Evolutionary conservation across 1,140 invertebrate genomes (phyloP), one percentile per base, ranked within the genome.

Genomic region (Heliothis virescens): DNA sequence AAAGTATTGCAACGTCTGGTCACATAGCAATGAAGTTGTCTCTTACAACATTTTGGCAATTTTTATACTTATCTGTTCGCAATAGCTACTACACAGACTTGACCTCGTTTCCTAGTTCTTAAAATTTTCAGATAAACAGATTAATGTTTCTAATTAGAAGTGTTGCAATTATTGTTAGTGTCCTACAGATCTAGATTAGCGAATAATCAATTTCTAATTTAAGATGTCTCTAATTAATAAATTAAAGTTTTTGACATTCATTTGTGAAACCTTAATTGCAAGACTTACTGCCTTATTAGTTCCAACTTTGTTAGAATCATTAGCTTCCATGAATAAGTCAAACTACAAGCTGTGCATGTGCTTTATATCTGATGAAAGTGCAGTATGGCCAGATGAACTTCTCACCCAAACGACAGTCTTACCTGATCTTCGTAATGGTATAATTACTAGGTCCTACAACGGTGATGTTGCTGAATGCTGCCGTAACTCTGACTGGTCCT

Each of bases 401-500:
- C 1, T n/a, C 26, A 29, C 5, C 18, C 48, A 52, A 53, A 16
- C 11, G 16, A 63, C 1, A 63, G 69, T 80, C 85, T 78, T 67
- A 95, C 94, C 94, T 92, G 47, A 95, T 94, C 81, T 95, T 95
- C 21, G 94, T 95, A 50, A 97, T 94, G 3, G 96, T 96, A 85
- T 97, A 97, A 87, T 98, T 97, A 84, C 96, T 97, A 2, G 97
- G 96, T 16, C 97, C 97, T 18, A 95, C 91, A 0, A 96, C 96
- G 0, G 96, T 97, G 80, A 97, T 96, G 81, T 97, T 97, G 21
- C 92, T 95, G 88, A 97, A 97, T 0, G 96, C 87, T 0, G 97
- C 97, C 11, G 96, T 95, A 5, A 98, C 95, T 52, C 96, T 95
- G 0, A 97, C 96, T 0, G 96, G 96, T 0, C 97, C 97, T 47